Evolutionary conservation across 1,140 invertebrate genomes (phyloP), one percentile per base, ranked within the genome.

Genomic region (Drosophila subobscura): DNA sequence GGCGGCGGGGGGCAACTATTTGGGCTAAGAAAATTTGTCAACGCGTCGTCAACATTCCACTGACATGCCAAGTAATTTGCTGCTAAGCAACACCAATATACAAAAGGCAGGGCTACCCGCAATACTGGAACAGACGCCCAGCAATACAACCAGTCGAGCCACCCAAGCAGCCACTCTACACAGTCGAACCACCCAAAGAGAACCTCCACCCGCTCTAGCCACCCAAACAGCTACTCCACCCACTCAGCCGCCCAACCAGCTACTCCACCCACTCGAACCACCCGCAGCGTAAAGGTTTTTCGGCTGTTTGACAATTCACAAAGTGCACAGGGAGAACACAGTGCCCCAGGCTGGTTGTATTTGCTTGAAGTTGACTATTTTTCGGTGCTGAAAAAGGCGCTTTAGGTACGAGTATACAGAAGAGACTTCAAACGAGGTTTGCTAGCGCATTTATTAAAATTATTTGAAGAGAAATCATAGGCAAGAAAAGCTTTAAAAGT

Each of bases 61-160:
- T 84, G 80, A 47, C 80, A 77, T 84, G 77, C 70, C 79, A 84
- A 76, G 77, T 79, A 80, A 84, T 86, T 85, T 84, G 77, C 72
- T 79, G 72, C 79, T 74, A 83, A 83, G 79, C 79, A 85, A 84
- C 79, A 29, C 20, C 45, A 8, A 72, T 54, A 45, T 29, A 81
- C 79, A 77, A 79, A 66, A 63, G 66, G 59, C 56, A 3, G 29
- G 29, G 29, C 29, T 29, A 29, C 29, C 29, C 29, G 5, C 20
- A 33, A n/a, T 25, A 42, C 52, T 29, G 8, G 3, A 10, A 3
- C n/a, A 23, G n/a, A 41, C 22, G 33, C 23, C 33, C 23, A n/a
- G 27, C 10, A 4, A 5, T 40, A 14, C 29, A 25, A n/a, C 40
- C 37, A 52, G 27, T 25, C 46, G 22, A 27, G 14, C 27, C 37